These are phyloP conservation scores for Ctenicera cuprea DNA, from an alignment of 2,888 invertebrate genomes.

Conservation along the genomic window DNA sequence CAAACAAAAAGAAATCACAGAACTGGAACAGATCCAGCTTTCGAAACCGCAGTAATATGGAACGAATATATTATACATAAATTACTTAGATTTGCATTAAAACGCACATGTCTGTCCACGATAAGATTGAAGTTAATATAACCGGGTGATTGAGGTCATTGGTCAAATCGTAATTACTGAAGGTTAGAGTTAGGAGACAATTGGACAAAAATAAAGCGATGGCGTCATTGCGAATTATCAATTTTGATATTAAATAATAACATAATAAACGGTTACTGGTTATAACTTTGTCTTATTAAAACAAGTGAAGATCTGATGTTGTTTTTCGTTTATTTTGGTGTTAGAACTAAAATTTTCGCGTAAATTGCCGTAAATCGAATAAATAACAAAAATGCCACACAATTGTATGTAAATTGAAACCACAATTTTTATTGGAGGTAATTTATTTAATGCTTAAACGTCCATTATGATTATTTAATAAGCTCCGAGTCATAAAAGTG, in stretches of 20 bases:
- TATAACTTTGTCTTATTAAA: not conserved
- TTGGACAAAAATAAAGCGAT: conserved; percentile 1
- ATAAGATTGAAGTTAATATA: conserved; percentile 9
- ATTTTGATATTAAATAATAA: conserved; percentile 3
- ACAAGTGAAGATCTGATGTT: not conserved
- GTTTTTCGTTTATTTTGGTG: no score
- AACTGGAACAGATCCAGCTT: not conserved
- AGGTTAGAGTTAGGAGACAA: conserved; percentile 7
- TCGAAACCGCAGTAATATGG: not conserved
- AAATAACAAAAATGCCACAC: no score
- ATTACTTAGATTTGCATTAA: conserved; percentile 9
- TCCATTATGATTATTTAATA: no score
- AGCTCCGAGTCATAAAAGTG: no score
- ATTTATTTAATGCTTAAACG: no score
- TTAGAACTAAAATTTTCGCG: no score
- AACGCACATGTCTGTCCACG: conserved; percentile 8
- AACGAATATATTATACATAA: not conserved
- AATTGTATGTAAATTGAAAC: no score
- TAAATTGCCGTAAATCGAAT: no score
- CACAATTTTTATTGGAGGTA: no score
- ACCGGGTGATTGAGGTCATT: conserved; percentile 20
- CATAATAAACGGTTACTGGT: not conserved
- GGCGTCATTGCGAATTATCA: conserved; percentile 5
- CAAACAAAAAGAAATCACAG: not conserved
- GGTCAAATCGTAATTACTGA: conserved; percentile 6